Percentiles rank a stretch among this genome's conserved stretches.
These are phyloP conservation scores for Drepana arcuata DNA, from an alignment of 1,140 invertebrate genomes.

Conservation along the genomic window DNA sequence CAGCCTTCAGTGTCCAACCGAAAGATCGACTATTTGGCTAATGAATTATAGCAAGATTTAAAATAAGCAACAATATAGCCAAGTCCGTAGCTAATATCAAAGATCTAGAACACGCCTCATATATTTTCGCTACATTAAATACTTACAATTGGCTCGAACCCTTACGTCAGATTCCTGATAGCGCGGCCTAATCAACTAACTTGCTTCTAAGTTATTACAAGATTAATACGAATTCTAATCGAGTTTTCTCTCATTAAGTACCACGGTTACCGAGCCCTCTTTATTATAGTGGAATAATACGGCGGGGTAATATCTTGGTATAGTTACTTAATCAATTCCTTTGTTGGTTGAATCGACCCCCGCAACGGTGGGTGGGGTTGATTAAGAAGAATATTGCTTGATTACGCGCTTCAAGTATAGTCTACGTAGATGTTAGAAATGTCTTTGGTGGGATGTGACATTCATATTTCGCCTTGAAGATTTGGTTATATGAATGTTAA, in stretches of 20 bases:
- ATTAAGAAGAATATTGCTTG: conserved; percentile 72
- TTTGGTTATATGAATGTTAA: too few species aligned
- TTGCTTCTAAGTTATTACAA: conserved; percentile 46
- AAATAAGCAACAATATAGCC: too few species aligned
- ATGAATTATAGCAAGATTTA: too few species aligned
- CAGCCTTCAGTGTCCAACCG: too few species aligned
- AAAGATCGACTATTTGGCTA: too few species aligned
- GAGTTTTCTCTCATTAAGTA: conserved; percentile 70
- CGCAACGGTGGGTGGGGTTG: conserved; percentile 59
- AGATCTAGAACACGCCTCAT: too few species aligned
- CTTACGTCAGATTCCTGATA: conserved; percentile 8
- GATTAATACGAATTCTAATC: conserved; percentile 69
- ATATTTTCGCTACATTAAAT: too few species aligned
- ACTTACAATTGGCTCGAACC: too few species aligned
- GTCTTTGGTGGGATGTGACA: conserved; percentile 16
- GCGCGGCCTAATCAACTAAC: conserved; percentile 33
- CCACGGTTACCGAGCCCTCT: conserved; percentile 65
- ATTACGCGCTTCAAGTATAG: conserved; percentile 66
- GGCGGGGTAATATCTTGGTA: conserved; percentile 62
- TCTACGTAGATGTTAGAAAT: conserved; percentile 33
- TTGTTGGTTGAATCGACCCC: conserved; percentile 67
- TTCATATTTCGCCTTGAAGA: too few species aligned
- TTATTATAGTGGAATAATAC: conserved; percentile 69
- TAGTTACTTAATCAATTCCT: conserved; percentile 71
- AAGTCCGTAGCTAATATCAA: too few species aligned